Base-by-base conservation (phyloP, 2,113 vertebrate species). In the Chelonoidis abingdonii region DNA sequence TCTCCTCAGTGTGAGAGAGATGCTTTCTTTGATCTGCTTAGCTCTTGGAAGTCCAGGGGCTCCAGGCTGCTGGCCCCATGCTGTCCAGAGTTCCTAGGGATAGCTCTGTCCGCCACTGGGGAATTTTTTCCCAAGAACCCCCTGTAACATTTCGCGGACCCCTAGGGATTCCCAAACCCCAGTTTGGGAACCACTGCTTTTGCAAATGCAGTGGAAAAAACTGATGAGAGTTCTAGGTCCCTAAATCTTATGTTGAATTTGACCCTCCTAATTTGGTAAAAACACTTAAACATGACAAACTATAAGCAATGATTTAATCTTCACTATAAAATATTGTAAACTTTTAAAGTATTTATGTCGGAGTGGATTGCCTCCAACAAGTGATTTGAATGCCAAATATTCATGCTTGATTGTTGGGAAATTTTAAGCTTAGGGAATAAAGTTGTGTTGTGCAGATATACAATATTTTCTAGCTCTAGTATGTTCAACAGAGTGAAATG, bases 301-400 rank as follows among this genome's bases (percentile, higher is more conserved):
- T 94, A 89, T 94, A 95, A 90, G 65, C 59, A 44, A 13, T 49
- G 93, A 17, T 25, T 83, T 87, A 53, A 59, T 80, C 80, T 94
- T 89, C 95, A 62, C 6, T 94, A 35, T 7, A 10, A 35, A 35
- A 47, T 19, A 83, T 49, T 53, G 13, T n/a, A 79, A n/a, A 47
- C 53, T 86, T 35, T 29, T 69, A 21, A 83, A 38, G 14, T 53
- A 75, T 53, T 86, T 75, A n/a, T 31, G 6, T 54, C n/a, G 65
- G 56, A 56, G 78, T 50, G 62, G 16, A 50, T 5, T 8, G 47
- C 16, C 35, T 2, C 50, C 3, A 41, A 8, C 5, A 31, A 69
- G 16, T 52, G 12, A 41, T 84, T 88, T 83, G 10, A 90, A 31
- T 72, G 35, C 57, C 22, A 29, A 47, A 49, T 35, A 29, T 22